Evolutionary conservation across 2,888 invertebrate species (phyloP).

Genomic region (Agelastica alni): DNA sequence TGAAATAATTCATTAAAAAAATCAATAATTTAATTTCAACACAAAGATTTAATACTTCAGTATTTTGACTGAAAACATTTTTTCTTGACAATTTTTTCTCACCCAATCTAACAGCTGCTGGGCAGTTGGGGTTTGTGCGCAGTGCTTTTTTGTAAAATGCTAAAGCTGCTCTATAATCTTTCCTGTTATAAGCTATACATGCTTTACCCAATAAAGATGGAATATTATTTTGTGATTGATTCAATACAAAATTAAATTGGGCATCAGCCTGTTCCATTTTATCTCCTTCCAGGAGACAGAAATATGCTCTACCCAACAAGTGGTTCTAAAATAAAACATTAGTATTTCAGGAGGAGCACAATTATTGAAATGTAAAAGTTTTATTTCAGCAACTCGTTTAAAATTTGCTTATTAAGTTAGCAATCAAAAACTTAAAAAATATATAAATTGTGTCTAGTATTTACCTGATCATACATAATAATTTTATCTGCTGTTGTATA

Average conservation of each 20-base stretch:
- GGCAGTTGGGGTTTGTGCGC: slow-evolving; percentile 94
- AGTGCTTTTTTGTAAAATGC: slow-evolving; percentile 98
- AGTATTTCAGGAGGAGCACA: too few relatives aligned
- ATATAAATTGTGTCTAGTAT: too few relatives aligned
- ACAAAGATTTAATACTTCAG: too few relatives aligned
- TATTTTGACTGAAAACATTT: too few relatives aligned
- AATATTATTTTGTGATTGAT: slow-evolving; percentile 93
- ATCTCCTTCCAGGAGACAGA: slow-evolving; percentile 96
- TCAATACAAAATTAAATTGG: slow-evolving; percentile 98
- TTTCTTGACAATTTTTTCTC: too few relatives aligned
- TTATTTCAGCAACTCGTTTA: too few relatives aligned
- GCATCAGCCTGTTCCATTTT: slow-evolving; percentile 99
- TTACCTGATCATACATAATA: slow-evolving; percentile 98
- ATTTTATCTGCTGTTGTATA: slow-evolving; percentile 99
- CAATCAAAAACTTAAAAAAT: too few relatives aligned
- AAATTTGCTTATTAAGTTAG: too few relatives aligned
- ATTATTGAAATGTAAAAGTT: too few relatives aligned
- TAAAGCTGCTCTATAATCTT: slow-evolving; percentile 91
- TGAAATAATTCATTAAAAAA: too few relatives aligned
- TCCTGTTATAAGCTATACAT: slow-evolving; percentile 97
- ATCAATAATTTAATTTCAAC: too few relatives aligned
- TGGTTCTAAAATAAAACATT: slow-evolving; percentile 72
- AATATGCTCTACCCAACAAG: slow-evolving; percentile 95
- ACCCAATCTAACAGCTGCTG: slow-evolving; percentile 87
- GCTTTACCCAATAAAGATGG: slow-evolving; percentile 98